Evolutionary conservation across 2,797 vertebrate genomes (phyloP).

Genomic region (Paratrypauchen microcephalus): DNA sequence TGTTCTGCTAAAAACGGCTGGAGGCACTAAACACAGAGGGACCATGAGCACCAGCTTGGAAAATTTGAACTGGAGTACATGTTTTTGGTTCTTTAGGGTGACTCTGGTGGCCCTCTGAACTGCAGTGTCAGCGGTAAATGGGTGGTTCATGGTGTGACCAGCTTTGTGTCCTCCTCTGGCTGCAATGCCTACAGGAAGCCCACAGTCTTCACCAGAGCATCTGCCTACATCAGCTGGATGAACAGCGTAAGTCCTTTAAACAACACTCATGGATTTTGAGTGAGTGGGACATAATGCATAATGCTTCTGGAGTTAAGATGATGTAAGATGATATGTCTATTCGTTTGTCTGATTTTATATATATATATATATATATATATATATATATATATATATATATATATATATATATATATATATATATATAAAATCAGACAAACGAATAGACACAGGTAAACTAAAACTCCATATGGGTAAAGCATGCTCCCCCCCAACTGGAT

Average conservation of each 20-base stretch:
- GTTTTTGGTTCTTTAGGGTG: slow-evolving; percentile 72
- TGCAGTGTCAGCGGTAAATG: slow-evolving; percentile 80
- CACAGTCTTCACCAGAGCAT: slow-evolving; percentile 86
- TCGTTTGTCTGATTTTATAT: no score
- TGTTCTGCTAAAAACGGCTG: not conserved
- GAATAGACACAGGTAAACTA: no score
- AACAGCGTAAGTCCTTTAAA: slow-evolving; percentile 73
- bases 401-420: no score
- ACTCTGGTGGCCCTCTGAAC: slow-evolving; percentile 89
- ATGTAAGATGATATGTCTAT: no score
- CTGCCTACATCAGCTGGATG: slow-evolving; percentile 86
- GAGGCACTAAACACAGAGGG: not conserved
- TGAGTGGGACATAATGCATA: no score
- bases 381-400: no score
- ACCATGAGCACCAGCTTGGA: not conserved
- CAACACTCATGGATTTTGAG: not conserved
- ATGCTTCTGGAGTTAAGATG: no score
- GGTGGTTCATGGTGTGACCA: slow-evolving; percentile 86
- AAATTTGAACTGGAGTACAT: not conserved
- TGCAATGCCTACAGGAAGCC: slow-evolving; percentile 82
- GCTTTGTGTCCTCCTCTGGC: slow-evolving; percentile 85
- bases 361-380: no score
- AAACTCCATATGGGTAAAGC: no score
- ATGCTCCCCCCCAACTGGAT: no score
- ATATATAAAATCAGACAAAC: no score